A percentile compares a stretch with the other conserved stretches of the same genome.
Evolutionary conservation across 2,113 vertebrate genomes (phyloP).

Genomic region (Microtus richardsoni): DNA sequence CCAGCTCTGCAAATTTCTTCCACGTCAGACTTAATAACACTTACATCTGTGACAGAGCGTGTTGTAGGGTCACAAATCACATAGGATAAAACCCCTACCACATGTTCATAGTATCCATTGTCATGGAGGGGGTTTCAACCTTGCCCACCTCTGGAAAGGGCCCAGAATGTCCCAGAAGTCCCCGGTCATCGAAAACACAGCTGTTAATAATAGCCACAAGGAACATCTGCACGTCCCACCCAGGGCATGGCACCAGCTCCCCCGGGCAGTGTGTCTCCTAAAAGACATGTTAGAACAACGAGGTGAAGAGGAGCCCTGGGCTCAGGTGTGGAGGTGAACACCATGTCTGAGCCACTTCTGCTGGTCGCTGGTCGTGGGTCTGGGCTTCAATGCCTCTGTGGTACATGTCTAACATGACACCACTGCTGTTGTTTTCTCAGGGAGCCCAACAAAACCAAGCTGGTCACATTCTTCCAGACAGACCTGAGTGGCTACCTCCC

Average conservation of each 20-base stretch:
- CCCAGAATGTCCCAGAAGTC: background rate
- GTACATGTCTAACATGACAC: rapidly evolving
- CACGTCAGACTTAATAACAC: background rate
- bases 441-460: constrained; percentile 90
- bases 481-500: constrained; percentile 95
- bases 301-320: background rate
- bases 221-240: background rate
- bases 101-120: background rate
- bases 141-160: background rate
- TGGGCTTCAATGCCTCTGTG: rapidly evolving
- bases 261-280: background rate
- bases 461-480: constrained; percentile 96
- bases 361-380: rapidly evolving
- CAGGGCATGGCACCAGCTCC: background rate
- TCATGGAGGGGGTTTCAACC: background rate
- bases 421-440: constrained; percentile 82
- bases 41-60: background rate
- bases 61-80: background rate
- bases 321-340: rapidly evolving
- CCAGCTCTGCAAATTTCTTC: background rate
- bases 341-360: rapidly evolving
- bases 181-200: rapidly evolving
- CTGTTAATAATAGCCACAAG: background rate
- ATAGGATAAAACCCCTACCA: background rate
- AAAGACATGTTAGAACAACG: background rate